phyloP scores from a whole-genome alignment of 2,797 vertebrate species.

The Alosa sapidissima region DNA sequence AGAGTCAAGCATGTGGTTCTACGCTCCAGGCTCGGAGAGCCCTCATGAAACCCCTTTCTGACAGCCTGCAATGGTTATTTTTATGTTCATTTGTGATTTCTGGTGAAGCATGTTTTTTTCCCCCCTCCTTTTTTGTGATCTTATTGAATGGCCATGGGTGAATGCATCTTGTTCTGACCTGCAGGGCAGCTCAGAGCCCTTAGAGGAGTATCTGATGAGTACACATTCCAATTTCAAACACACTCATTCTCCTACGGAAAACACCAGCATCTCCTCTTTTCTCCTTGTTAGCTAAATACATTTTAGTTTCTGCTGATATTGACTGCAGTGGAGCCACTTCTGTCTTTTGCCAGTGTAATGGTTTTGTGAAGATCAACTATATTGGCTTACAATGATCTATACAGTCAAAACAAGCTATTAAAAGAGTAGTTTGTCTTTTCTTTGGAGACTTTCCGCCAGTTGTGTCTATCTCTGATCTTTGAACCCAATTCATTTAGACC shows the following conservation, averaged over 20 bases:
- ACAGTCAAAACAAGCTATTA: neutral
- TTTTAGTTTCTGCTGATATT: neutral
- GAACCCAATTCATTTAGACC: neutral
- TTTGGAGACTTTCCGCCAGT: neutral
- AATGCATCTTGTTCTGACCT: neutral
- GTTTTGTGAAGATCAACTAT: neutral
- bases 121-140: neutral
- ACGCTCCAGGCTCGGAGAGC: neutral
- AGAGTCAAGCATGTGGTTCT: constrained; percentile 3
- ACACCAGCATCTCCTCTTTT: too few species aligned
- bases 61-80: neutral
- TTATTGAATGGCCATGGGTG: neutral
- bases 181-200: neutral
- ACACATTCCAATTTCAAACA: neutral
- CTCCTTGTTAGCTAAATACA: neutral
- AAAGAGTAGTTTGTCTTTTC: neutral
- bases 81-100: neutral
- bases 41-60: neutral
- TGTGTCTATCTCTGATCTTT: neutral
- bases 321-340: neutral
- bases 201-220: neutral
- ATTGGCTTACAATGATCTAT: neutral
- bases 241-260: neutral
- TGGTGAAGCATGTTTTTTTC: neutral
- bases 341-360: neutral